Evolutionary conservation across 2,113 vertebrate species (phyloP), one percentile per base, ranked within the genome.

Genomic region (Vulpes ferrilata): DNA sequence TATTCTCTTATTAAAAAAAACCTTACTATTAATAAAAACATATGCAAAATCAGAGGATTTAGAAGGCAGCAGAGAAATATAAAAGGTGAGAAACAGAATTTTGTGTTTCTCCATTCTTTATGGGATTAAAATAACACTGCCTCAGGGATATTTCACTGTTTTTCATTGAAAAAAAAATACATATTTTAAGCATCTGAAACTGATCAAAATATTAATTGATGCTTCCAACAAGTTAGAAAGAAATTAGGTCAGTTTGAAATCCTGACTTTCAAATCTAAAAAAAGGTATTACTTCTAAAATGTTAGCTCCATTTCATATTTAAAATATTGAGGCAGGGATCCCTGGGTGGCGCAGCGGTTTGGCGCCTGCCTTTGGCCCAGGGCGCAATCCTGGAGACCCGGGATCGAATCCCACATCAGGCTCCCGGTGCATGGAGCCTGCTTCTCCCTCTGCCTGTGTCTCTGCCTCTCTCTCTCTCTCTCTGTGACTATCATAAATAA

Each of bases 151-250:
- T 15, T 23, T 59, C 76, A 71, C 20, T 73, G 15, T 60, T 73
- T 95, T 88, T 94, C 76, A 93, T 0, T 93, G 19, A 80, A 95
- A 93, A 35, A 35, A 9, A 96, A 92, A 93, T 15, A 81, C 4
- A 85, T 65, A 95, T 93, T 94, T 95, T 85, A 90, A 94, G 76
- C 69, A 94, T 60, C 35, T 91, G 81, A 93, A 90, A 86, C 20
- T 73, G 78, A 96, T 79, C 57, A 97, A 93, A 95, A 57, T 55
- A 96, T 94, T 93, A 95, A 89, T 5, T 85, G 59, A 94, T 43
- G 35, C 27, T 94, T 90, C 10, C 59, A 93, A 83, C 84, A 90
- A 81, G 35, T 53, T 43, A 81, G 55, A 90, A 85, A 90, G 57
- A 94, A 89, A 95, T 53, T 78, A 88, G 35, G 43, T 32, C 65